These are phyloP conservation scores for Pangasianodon gigas DNA, from an alignment of 2,113 vertebrate genomes.

Conservation along the genomic window DNA sequence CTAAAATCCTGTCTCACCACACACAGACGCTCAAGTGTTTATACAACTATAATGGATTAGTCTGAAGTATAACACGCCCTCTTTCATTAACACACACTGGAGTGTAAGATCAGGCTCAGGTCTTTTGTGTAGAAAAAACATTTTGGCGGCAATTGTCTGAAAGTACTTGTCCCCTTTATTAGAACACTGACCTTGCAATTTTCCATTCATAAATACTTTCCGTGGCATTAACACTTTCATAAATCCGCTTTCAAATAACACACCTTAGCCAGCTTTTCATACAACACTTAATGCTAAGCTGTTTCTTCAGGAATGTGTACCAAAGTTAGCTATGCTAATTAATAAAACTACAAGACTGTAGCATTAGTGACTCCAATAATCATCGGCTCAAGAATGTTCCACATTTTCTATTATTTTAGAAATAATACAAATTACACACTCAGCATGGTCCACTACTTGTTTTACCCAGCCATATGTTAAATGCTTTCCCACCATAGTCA, in stretches of 20 bases:
- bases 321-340: constrained; percentile 28
- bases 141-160: not conserved
- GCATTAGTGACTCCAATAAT: not conserved
- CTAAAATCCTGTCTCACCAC: not conserved
- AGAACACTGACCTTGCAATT: constrained; percentile 41
- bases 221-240: constrained; percentile 51
- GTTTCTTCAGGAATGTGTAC: constrained; percentile 46
- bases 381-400: not conserved
- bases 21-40: not conserved
- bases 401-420: not conserved
- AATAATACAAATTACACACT: not conserved
- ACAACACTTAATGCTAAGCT: constrained; percentile 44
- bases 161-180: constrained; percentile 46
- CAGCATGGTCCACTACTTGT: not conserved
- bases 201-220: constrained; percentile 55
- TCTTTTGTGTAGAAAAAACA: constrained; percentile 5
- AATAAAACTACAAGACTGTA: not conserved
- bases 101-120: constrained; percentile 27
- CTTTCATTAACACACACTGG: not conserved
- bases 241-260: constrained; percentile 48
- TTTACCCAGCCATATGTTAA: not conserved
- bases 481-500: not conserved
- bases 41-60: not conserved
- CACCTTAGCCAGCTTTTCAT: constrained; percentile 34
- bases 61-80: not conserved